Evolutionary conservation across 2,113 vertebrate genomes (phyloP), one percentile per base, ranked within the genome.

Genomic region (Cinclus cinclus): DNA sequence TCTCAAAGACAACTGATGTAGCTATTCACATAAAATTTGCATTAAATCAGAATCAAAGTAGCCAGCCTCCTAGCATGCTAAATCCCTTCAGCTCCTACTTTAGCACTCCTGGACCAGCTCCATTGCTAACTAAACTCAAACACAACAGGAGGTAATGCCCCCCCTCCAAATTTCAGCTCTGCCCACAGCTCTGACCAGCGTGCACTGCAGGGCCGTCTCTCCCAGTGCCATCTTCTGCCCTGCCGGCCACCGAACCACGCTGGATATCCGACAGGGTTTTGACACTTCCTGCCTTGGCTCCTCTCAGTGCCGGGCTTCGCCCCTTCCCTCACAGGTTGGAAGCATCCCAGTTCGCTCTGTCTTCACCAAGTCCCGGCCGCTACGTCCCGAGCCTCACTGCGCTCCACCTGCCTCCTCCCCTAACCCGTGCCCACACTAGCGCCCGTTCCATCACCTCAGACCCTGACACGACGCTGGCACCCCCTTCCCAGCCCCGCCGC

Each of bases 141-240:
- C 24, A 25, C 11, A 78, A 42, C 6, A 21, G 1, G 35, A 42
- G 14, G 19, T 28, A 28, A 62, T 46, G 24, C 31, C 23, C 30
- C 33, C 2, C 6, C 13, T 37, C 44, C 49, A 42, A 11, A 15
- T 70, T 49, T 27, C 31, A 47, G 27, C 52, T 42, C 62, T 41
- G 24, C 30, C 39, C 44, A 5, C 13, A 52, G 44, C 11, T 18
- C 44, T 17, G 70, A 2, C 9, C 0, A 14, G 18, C 24, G 14
- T 1, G 7, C 39, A 13, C 8, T 1, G 9, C 37, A 30, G 56
- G 12, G 24, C 60, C 0, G 1, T 25, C 21, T 25, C 31, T 16
- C n/a, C 31, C 22, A 30, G 50, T 31, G 37, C 44, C 80, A 37
- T 8, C 37, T 56, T 41, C 84, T 75, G 20, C 39, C 27, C n/a